A percentile compares a stretch with the other conserved stretches of the same genome.
phyloP scores from a whole-genome alignment of 2,113 vertebrate species.

The Hyaena hyaena region DNA sequence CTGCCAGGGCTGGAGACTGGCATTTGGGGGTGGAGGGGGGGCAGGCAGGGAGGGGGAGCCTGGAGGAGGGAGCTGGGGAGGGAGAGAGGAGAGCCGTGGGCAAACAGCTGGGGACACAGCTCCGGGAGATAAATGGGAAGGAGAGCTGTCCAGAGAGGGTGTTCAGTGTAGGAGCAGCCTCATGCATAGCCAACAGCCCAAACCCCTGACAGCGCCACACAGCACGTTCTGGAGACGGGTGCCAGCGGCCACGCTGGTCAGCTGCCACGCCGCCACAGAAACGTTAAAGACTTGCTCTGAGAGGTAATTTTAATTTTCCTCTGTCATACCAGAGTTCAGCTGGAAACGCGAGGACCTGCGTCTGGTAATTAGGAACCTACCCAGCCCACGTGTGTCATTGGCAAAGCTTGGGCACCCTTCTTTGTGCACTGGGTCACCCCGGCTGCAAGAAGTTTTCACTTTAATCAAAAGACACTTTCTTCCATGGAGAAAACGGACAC shows the following conservation, averaged over 20 bases:
- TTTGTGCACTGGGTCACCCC: not conserved
- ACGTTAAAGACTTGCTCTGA: constrained; percentile 4
- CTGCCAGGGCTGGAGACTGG: not conserved
- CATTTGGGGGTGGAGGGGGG: not conserved
- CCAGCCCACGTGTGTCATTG: constrained; percentile 28
- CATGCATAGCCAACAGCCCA: not conserved
- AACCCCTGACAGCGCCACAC: rapidly evolving
- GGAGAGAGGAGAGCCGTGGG: not conserved
- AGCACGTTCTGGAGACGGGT: rapidly evolving
- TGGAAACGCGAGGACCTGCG: not conserved
- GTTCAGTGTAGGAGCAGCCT: not conserved
- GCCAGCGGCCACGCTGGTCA: not conserved
- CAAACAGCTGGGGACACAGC: not conserved
- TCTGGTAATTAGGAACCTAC: constrained; percentile 58
- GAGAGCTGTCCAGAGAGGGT: not conserved
- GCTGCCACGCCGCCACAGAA: not conserved
- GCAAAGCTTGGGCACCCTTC: constrained; percentile 53
- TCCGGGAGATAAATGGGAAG: rapidly evolving
- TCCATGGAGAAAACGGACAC: constrained; percentile 25
- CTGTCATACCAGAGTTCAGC: rapidly evolving
- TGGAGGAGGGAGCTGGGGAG: not conserved
- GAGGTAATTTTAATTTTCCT: constrained; percentile 50
- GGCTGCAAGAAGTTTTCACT: constrained; percentile 71
- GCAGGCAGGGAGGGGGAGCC: not conserved
- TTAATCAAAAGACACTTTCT: constrained; percentile 73